Base-by-base conservation (phyloP, 2,888 invertebrate genomes). In the Phanerotoma sp. region DNA sequence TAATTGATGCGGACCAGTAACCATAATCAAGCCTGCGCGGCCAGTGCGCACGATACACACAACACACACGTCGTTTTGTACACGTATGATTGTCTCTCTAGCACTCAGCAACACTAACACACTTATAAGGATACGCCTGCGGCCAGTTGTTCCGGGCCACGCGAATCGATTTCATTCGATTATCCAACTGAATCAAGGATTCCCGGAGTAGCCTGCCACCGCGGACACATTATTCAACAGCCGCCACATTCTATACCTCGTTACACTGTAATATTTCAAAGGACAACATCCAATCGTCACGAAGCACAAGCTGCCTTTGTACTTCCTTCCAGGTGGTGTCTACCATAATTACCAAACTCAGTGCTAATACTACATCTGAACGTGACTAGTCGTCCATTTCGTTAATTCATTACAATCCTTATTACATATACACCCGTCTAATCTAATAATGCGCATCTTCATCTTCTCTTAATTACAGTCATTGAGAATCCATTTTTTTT, bases 221-320 rank as follows among this genome's bases (percentile, higher is more conserved):
- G 38, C 18, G 37, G 57, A 58, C 60, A 60, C 65, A 65, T 63
- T 65, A 63, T 62, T 56, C 57, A 52, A 51, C 28, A 42, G 30
- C 42, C 28, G 21, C 35, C 41, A 30, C 51, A 45, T 57, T 57
- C 63, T 55, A 58, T 62, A 57, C 56, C 58, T 62, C 60, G 62
- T 62, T 63, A 65, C 61, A 58, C 60, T 57, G 57, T 62, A 62
- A 64, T 63, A 64, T 63, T 62, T 62, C 62, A 64, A 64, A 64
- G 62, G 59, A 60, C 59, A 62, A 60, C 58, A 57, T 57, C 57
- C 61, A 63, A 64, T 60, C 35, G 48, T 52, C 50, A 50, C 41
- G 40, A 32, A 50, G 28, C 46, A 46, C 30, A 16, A 38, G 13
- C 22, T 41, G 40, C 25, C 25, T 45, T n/a, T 44, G 25, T 30